Base-by-base conservation (phyloP, 1,140 invertebrate genomes). In the Brachionus asplanchnoidis region DNA sequence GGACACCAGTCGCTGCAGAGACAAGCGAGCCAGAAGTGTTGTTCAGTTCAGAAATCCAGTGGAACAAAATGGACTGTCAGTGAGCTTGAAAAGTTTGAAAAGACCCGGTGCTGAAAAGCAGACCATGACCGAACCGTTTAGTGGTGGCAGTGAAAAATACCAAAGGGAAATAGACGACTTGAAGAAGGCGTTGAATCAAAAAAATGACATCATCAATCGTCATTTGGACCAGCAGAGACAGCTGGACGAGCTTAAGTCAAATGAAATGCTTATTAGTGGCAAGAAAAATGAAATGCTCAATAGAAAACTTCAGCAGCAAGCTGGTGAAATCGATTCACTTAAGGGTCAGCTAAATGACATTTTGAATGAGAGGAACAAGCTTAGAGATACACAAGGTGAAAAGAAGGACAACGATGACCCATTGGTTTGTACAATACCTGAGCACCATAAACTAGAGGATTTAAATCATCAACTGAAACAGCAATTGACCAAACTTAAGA, bases 11-110 rank as follows among this genome's bases (percentile, higher is more conserved):
- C 23, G 23, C 11, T 46, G 23, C n/a, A 46, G 9, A 3, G 42
- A 50, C n/a, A 82, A 82, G 53, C 32, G 53, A 82, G n/a, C 53
- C 8, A 82, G 36, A 26, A 82, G 53, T 82, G 53, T 46, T 12
- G 79, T 82, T n/a, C 79, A 82, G 23, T 82, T 82, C 40, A 65
- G 65, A 56, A 77, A 77, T 32, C 73, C 73, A 6, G 5, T 42
- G 8, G 32, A 42, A 23, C 70, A 75, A 32, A 65, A 78, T 78
- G 78, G 78, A 3, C 36, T 82, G 42, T 68, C 53, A 3, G 79
- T 82, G 1, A 82, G 79, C 23, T 65, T 82, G 17, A 82, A 68
- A n/a, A 82, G 79, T 20, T n/a, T 82, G n/a, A 82, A 82, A 68
- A 8, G 36, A 68, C 79, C 79, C 7, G 36, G 53, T 9, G 28